Percentiles rank a stretch among this genome's conserved stretches.
Conservation (phyloP, 2,113 vertebrate genomes). For the Microtus richardsoni region DNA sequence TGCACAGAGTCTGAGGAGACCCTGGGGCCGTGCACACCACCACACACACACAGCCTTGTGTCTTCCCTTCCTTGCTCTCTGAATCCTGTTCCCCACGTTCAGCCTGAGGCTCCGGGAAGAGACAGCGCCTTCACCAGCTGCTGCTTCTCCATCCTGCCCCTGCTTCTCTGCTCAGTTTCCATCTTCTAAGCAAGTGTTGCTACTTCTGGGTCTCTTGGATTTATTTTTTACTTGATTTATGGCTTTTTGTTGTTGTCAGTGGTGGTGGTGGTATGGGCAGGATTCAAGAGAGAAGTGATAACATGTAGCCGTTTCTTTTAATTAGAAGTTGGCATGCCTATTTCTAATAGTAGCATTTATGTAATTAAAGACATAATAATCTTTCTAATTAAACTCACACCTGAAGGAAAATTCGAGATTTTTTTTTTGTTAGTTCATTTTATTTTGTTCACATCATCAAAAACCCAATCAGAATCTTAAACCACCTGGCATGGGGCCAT, state of each 20-base stretch:
- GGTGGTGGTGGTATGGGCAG: not conserved
- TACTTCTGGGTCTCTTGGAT: not conserved
- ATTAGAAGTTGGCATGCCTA: constrained; percentile 30
- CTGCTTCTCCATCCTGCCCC: not conserved
- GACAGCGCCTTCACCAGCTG: too few species aligned
- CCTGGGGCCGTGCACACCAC: not conserved
- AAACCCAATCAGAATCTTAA: not conserved
- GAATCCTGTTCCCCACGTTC: not conserved
- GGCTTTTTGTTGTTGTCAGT: not conserved
- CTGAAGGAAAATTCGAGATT: not conserved
- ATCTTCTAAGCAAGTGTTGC: not conserved
- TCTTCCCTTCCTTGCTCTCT: accelerated
- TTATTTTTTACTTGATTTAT: not conserved
- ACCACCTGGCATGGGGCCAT: too few species aligned
- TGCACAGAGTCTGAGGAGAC: too few species aligned
- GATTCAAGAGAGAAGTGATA: not conserved
- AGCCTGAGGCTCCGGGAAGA: not conserved
- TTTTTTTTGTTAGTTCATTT: not conserved
- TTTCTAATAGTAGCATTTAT: constrained; percentile 49
- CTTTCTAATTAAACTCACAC: constrained; percentile 16
- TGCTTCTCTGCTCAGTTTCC: not conserved
- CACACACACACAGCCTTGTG: accelerated
- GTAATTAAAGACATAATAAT: constrained; percentile 32
- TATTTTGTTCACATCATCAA: not conserved
- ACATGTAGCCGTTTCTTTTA: not conserved